A percentile compares a stretch with the other conserved stretches of the same genome.
Conservation (phyloP, 2,888 invertebrate species). For the Andrena dorsata region DNA sequence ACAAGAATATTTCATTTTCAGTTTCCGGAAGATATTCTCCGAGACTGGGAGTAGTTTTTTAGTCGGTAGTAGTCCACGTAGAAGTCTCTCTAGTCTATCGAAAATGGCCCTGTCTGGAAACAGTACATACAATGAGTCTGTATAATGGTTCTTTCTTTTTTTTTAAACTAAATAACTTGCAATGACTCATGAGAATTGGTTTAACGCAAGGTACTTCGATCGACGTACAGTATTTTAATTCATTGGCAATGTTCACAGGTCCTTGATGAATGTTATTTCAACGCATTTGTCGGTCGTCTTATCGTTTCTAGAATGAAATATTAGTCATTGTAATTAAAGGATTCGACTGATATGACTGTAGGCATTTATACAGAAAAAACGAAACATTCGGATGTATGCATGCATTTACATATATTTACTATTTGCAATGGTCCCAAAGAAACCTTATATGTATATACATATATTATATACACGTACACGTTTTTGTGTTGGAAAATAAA, state of each 20-base stretch:
- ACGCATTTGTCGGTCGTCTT: not conserved
- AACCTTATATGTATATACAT: constrained; percentile 17
- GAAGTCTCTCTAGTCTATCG: constrained; percentile 92
- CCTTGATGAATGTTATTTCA: not conserved
- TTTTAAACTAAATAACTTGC: constrained; percentile 40
- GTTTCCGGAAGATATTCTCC: constrained; percentile 96
- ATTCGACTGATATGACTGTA: constrained; percentile 16
- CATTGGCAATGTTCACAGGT: not conserved
- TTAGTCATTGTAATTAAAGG: constrained; percentile 13
- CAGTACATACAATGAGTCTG: constrained; percentile 79
- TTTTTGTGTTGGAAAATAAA: constrained; percentile 32
- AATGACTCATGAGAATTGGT: constrained; percentile 27
- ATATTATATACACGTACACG: constrained; percentile 10
- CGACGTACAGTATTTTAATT: constrained; percentile 22
- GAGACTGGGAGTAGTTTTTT: constrained; percentile 89
- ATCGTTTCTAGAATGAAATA: not conserved
- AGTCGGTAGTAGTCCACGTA: constrained; percentile 92
- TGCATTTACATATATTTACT: constrained; percentile 35
- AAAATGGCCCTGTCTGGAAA: constrained; percentile 89
- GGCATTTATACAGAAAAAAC: constrained; percentile 31
- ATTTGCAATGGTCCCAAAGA: constrained; percentile 23
- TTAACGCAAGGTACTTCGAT: constrained; percentile 24
- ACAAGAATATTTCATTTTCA: constrained; percentile 82
- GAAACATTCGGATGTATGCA: constrained; percentile 27
- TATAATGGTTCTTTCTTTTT: constrained; percentile 62